A percentile compares a stretch with the other conserved stretches of the same genome.
phyloP scores from a whole-genome alignment of 2,113 vertebrate genomes.

The Ivindomyrus marchei region DNA sequence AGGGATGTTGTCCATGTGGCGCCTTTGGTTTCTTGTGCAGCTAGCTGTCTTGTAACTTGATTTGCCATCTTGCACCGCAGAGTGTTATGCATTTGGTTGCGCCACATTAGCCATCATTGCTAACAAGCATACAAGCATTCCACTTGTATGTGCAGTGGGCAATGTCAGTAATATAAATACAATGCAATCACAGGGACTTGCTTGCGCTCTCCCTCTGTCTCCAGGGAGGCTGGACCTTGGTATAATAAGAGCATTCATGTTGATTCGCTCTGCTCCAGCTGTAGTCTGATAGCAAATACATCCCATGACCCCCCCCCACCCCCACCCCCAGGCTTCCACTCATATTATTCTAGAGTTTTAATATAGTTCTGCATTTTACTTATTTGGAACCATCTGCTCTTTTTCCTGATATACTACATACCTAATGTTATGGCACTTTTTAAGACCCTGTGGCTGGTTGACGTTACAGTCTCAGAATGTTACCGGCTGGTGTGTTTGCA shows the following conservation, averaged over 20 bases:
- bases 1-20: neutral
- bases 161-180: slow-evolving; percentile 7
- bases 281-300: slow-evolving; percentile 14
- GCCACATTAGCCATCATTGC: neutral
- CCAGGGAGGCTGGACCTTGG: neutral
- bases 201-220: neutral
- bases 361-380: slow-evolving; percentile 1
- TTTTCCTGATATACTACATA: neutral
- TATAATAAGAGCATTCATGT: slow-evolving; percentile 29
- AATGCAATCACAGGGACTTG: neutral
- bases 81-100: neutral
- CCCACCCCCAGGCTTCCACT: neutral
- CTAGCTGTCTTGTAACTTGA: neutral
- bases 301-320: neutral
- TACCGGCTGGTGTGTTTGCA: neutral
- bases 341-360: neutral
- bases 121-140: neutral
- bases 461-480: neutral
- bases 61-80: neutral
- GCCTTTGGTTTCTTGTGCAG: neutral
- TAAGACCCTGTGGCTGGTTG: neutral
- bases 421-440: neutral
- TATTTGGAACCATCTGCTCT: neutral
- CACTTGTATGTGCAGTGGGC: neutral
- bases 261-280: slow-evolving; percentile 20